Conservation (phyloP, 1,140 invertebrate species). For the Hormaphis cornu region DNA sequence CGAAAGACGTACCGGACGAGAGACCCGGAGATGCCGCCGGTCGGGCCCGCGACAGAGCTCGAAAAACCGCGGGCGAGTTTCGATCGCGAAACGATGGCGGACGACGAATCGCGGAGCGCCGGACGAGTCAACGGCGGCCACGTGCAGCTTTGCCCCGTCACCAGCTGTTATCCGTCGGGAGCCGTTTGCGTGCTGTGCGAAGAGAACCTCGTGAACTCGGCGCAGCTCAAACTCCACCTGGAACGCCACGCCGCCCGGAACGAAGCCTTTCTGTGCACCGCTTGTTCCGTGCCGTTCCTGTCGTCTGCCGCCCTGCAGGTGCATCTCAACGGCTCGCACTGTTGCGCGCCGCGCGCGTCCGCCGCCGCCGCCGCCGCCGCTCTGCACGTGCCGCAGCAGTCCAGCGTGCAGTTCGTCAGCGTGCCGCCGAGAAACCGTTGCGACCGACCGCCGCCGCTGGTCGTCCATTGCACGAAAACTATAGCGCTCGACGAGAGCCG, state of each 20-base stretch:
- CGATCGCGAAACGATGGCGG: no score
- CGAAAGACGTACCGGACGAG: neutral
- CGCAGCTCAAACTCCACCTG: neutral
- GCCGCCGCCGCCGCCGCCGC: neutral
- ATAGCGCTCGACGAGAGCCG: no score
- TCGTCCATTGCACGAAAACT: neutral
- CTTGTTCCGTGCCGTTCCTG: neutral
- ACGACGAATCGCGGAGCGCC: no score
- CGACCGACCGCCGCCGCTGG: neutral
- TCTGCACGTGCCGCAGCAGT: neutral
- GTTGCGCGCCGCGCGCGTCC: neutral
- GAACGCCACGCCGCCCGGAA: neutral
- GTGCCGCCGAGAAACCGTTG: neutral
- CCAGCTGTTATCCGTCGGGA: neutral
- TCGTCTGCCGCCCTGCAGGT: neutral
- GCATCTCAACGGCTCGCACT: no score
- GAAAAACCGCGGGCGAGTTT: no score
- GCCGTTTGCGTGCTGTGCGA: constrained; percentile 4
- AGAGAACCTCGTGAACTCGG: neutral
- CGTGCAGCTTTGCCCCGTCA: neutral
- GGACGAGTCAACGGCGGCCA: neutral
- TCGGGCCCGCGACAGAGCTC: neutral
- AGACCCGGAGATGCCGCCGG: neutral
- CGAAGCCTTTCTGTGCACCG: neutral
- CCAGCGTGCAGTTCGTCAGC: neutral